phyloP scores from a whole-genome alignment of 1,140 invertebrate genomes.

The Panagrolaimus sp. region DNA sequence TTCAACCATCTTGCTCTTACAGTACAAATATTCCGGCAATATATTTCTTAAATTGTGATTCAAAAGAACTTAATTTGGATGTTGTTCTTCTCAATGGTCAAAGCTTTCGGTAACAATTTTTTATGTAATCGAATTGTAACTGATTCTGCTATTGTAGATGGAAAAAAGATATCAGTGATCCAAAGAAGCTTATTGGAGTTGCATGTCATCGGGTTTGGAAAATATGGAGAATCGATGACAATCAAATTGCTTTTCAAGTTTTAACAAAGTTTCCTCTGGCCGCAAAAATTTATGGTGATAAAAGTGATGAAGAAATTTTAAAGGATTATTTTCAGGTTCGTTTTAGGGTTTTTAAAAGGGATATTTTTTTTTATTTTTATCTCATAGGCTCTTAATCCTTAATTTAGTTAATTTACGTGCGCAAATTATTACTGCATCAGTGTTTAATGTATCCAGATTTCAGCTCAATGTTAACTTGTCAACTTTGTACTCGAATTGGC shows the following conservation, averaged over 20 bases:
- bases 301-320: constrained; percentile 24
- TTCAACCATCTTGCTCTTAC: too few relatives aligned
- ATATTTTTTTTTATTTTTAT: constrained; percentile 21
- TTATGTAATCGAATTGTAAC: background rate
- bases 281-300: background rate
- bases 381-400: background rate
- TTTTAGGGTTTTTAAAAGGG: constrained; percentile 1
- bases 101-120: constrained; percentile 32
- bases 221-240: constrained; percentile 23
- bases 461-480: constrained; percentile 63
- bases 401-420: background rate
- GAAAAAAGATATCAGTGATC: constrained; percentile 8
- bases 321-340: constrained; percentile 41
- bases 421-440: constrained; percentile 20
- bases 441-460: constrained; percentile 7
- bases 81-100: constrained; percentile 40
- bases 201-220: constrained; percentile 37
- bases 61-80: constrained; percentile 42
- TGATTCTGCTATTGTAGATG: constrained; percentile 26
- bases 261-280: constrained; percentile 13
- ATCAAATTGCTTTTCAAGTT: constrained; percentile 34
- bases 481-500: constrained; percentile 73
- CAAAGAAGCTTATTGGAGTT: constrained; percentile 29
- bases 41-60: too few relatives aligned
- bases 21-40: too few relatives aligned